Base-by-base conservation (phyloP, 2,888 invertebrate genomes). In the Eucera pruinosa region DNA sequence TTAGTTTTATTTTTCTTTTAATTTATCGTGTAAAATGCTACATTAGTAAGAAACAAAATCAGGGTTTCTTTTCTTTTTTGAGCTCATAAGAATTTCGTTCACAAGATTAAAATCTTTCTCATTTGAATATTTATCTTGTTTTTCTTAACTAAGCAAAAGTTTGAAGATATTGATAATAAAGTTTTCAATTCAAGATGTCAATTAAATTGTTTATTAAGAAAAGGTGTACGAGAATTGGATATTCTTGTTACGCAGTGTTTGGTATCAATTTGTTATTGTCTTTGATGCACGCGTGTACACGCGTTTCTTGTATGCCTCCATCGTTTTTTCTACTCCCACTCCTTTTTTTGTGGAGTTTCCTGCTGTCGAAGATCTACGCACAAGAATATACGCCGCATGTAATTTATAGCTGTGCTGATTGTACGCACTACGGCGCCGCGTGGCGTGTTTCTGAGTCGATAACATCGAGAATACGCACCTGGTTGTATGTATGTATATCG, bases 381-480 rank as follows among this genome's bases (percentile, higher is more conserved):
- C 60, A 74, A 60, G 80, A 81, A 83, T 64, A 80, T 78, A 80
- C 79, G 76, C 70, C 58, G 72, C 50, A 52, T 18, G 76, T 86
- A 85, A 86, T 85, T 86, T 85, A 86, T 83, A 73, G 77, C 80
- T 15, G 62, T 58, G 82, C 79, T 82, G 86, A 85, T 85, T 86
- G 84, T 81, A 85, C 86, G 81, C 81, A 67, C 81, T 83, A 81
- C 81, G 78, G 81, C 81, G 81, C 83, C 84, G 81, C 77, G 79
- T 83, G 83, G 81, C 85, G 78, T 86, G 86, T 86, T 86, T 70
- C 77, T 57, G 66, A 65, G 41, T 55, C 82, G 86, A 87, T 86
- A 86, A 74, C 76, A 84, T 87, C 87, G 72, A 61, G 58, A 77
- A 77, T 86, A 87, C 86, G 80, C 87, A 85, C 85, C 85, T 79